Evolutionary conservation across 1,140 invertebrate genomes (phyloP).

Genomic region (Hyles euphorbiae): DNA sequence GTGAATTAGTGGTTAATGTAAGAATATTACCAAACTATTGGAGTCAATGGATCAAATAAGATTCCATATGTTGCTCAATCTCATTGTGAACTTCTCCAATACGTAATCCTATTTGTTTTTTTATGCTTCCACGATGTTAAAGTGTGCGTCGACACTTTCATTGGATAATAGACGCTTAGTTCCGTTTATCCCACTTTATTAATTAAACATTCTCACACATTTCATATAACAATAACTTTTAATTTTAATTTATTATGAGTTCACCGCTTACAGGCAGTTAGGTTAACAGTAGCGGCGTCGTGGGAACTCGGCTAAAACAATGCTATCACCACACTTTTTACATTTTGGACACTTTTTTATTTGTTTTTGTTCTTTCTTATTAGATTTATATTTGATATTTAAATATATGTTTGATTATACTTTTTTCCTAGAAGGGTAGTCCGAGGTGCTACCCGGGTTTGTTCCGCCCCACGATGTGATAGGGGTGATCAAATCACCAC

Average conservation of each 20-base stretch:
- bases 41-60: no score
- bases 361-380: no score
- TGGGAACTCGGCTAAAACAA: slow-evolving; percentile 66
- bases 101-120: slow-evolving; percentile 26
- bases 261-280: slow-evolving; percentile 67
- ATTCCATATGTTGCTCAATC: slow-evolving; percentile 26
- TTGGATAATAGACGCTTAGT: slow-evolving; percentile 37
- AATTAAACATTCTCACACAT: slow-evolving; percentile 73
- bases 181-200: slow-evolving; percentile 66
- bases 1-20: no score
- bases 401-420: no score
- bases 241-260: slow-evolving; percentile 71
- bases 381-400: no score
- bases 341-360: no score
- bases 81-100: slow-evolving; percentile 27
- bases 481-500: no score
- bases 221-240: slow-evolving; percentile 71
- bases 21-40: no score
- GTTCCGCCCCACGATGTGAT: no score
- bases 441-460: no score
- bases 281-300: slow-evolving; percentile 66
- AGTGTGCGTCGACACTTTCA: slow-evolving; percentile 49
- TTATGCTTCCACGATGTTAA: slow-evolving; percentile 24
- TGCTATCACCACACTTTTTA: slow-evolving; percentile 17
- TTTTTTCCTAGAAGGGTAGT: no score